Percentiles rank a stretch among this genome's conserved stretches.
Conservation (phyloP, 2,113 vertebrate genomes). For the Ceratotherium simum region DNA sequence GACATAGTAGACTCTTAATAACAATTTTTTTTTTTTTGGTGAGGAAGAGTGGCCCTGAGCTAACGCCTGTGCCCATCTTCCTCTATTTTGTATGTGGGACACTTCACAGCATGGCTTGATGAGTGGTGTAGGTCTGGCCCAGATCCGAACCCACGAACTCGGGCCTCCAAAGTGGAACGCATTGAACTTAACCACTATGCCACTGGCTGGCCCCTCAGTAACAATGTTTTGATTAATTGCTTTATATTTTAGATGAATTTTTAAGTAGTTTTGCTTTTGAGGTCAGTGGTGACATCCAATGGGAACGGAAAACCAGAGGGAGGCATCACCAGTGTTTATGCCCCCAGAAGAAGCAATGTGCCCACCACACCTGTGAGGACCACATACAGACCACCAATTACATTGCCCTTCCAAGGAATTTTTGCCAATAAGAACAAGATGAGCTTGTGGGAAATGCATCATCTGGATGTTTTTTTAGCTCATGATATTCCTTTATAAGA, state of each 20-base stretch:
- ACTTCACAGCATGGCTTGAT: too few species aligned
- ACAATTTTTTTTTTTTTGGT: too few species aligned
- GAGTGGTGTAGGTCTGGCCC: too few species aligned
- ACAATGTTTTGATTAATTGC: not conserved
- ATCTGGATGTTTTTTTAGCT: not conserved
- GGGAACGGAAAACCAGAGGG: not conserved
- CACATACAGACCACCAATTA: not conserved
- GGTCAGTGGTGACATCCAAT: not conserved
- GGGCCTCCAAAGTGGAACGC: too few species aligned
- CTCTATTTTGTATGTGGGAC: too few species aligned
- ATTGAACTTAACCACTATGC: too few species aligned
- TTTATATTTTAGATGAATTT: slow-evolving; percentile 31
- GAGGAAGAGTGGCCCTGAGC: too few species aligned
- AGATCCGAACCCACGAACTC: too few species aligned
- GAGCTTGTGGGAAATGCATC: not conserved
- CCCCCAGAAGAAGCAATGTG: not conserved
- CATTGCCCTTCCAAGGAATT: not conserved
- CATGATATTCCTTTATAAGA: not conserved
- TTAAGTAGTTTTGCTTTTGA: not conserved
- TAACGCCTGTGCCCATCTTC: too few species aligned
- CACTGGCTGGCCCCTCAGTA: not conserved
- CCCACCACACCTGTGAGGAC: not conserved
- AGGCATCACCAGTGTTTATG: not conserved
- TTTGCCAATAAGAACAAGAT: not conserved
- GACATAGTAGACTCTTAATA: not conserved